Conservation (phyloP, 2,888 invertebrate species). For the Melanostoma scalare region DNA sequence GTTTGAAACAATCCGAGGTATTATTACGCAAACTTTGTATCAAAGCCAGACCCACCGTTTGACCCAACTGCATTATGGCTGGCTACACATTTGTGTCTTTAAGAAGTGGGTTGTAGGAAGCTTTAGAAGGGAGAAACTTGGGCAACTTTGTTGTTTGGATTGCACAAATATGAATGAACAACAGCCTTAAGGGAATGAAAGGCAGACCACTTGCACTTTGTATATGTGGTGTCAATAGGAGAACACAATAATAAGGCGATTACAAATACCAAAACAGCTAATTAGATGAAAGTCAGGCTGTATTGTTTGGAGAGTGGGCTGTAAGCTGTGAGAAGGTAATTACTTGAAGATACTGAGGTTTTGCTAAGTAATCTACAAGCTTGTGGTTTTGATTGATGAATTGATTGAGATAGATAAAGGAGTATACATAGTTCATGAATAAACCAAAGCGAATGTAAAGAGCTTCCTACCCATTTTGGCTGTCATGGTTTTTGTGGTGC, state of each 20-base stretch:
- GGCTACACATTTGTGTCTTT: constrained; percentile 30
- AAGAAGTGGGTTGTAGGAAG: neutral
- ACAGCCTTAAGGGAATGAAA: constrained; percentile 20
- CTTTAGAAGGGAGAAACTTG: neutral
- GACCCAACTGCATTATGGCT: neutral
- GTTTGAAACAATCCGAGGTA: constrained; percentile 61
- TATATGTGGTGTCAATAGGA: constrained; percentile 23
- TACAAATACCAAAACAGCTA: constrained; percentile 57
- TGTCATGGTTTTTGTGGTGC: too few species aligned
- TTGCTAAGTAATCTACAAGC: constrained; percentile 19
- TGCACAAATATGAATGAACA: constrained; percentile 27
- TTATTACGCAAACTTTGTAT: constrained; percentile 57
- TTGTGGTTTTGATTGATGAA: constrained; percentile 35
- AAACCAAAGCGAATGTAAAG: neutral
- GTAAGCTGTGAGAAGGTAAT: neutral
- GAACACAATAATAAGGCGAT: constrained; percentile 60
- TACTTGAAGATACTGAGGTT: constrained; percentile 20
- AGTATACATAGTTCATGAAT: constrained; percentile 1
- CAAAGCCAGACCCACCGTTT: neutral
- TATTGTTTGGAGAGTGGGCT: constrained; percentile 20
- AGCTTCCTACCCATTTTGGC: too few species aligned
- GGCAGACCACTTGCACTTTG: constrained; percentile 30
- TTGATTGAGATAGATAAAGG: constrained; percentile 3
- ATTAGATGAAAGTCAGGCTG: constrained; percentile 58
- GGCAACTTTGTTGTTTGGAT: constrained; percentile 33